Base-by-base conservation (phyloP, 2,113 vertebrate genomes). In the Cathartes aura region DNA sequence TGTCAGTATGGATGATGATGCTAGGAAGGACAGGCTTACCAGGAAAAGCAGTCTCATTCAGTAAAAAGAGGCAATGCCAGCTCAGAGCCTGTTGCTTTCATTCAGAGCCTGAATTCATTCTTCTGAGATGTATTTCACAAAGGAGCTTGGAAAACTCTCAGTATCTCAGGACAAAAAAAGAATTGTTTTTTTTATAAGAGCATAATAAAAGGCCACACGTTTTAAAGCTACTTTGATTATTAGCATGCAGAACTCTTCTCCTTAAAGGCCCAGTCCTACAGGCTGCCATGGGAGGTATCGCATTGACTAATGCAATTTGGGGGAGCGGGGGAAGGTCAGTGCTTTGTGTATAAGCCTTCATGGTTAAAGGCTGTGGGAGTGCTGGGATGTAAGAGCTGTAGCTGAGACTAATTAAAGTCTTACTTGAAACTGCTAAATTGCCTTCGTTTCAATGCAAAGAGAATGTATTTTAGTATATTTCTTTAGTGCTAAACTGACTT, bases 71-170 rank as follows among this genome's bases (percentile, higher is more conserved):
- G 94, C 87, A 53, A 86, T 72, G 80, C 80, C 85, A 78, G 91
- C 93, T 78, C 78, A 75, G 76, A 93, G 95, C 93, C 92, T 97
- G 91, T 95, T 95, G 96, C 91, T 76, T 96, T 94, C 92, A 89
- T 94, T 94, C 76, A 96, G 55, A 93, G 89, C 43, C 74, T 71
- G 68, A 48, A 66, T 87, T 95, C 75, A 73, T 93, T 91, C 89
- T 93, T 86, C 67, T 59, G 74, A 87, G 81, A 62, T 2, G 7
- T 34, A 22, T 88, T 93, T 93, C 83, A 55, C 68, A 76, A 59
- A 75, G 72, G 64, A 91, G n/a, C 89, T 79, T 42, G 81, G 72
- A 95, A 56, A 82, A 19, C 50, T 63, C 34, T 78, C 74, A 38
- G 55, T 74, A 27, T 93, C 22, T 13, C 80, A 19, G 55, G 38